phyloP scores from a whole-genome alignment of 2,888 invertebrate genomes.

The Iphiclides podalirius region DNA sequence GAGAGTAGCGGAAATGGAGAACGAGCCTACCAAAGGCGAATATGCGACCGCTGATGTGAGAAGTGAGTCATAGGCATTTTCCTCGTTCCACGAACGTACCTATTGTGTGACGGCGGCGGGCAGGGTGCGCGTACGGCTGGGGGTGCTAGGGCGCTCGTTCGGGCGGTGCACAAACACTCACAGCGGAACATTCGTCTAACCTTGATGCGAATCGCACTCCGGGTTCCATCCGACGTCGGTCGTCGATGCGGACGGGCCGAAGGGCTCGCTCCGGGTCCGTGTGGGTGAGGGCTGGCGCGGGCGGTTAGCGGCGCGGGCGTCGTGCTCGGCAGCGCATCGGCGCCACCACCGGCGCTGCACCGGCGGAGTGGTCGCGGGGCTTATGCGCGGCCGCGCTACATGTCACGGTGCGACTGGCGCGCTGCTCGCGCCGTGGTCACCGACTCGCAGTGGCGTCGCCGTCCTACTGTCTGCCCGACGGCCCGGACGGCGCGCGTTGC shows the following conservation, averaged over 20 bases:
- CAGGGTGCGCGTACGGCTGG: constrained; percentile 61
- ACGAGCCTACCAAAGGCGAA: too few species aligned
- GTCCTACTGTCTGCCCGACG: constrained; percentile 77
- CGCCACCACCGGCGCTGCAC: constrained; percentile 65
- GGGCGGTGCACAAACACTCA: constrained; percentile 74
- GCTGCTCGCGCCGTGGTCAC: constrained; percentile 76
- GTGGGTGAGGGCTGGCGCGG: constrained; percentile 56
- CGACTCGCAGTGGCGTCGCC: constrained; percentile 78
- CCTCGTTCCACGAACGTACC: constrained; percentile 68
- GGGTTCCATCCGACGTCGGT: constrained; percentile 77
- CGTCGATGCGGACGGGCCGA: constrained; percentile 70
- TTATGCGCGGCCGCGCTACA: constrained; percentile 68
- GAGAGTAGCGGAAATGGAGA: too few species aligned
- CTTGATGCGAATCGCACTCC: constrained; percentile 79
- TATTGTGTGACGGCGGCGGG: constrained; percentile 46
- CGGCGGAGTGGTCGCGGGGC: constrained; percentile 73
- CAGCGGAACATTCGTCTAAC: constrained; percentile 78
- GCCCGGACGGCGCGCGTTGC: constrained; percentile 73
- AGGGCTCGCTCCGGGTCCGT: constrained; percentile 69
- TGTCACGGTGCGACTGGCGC: constrained; percentile 77
- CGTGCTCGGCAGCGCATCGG: constrained; percentile 69
- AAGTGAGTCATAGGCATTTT: too few species aligned
- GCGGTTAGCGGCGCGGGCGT: constrained; percentile 59
- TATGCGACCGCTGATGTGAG: too few species aligned
- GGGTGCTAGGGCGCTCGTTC: constrained; percentile 56